Conservation (phyloP, 2,113 vertebrate genomes). For the Butorides virescens region DNA sequence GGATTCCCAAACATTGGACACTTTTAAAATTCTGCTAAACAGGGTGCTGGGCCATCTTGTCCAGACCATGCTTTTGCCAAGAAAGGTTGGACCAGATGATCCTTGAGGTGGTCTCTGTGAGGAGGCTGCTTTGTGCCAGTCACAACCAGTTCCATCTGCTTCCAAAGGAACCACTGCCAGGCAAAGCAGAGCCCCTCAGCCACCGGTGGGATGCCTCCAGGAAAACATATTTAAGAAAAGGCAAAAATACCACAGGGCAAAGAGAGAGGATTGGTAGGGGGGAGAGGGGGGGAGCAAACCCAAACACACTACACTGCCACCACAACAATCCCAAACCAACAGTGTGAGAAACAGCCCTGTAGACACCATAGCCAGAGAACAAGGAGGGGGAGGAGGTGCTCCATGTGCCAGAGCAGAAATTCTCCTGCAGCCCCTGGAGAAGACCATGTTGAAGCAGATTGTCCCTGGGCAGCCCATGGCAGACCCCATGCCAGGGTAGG, state of each 20-base stretch:
- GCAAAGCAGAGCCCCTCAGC: not conserved
- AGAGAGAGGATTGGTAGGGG: not conserved
- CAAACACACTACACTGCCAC: not conserved
- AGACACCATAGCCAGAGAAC: not conserved
- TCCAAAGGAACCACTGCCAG: not conserved
- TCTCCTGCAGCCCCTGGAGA: not conserved
- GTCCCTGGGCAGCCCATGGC: not conserved
- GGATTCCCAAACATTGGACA: not conserved
- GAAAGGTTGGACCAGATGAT: not conserved
- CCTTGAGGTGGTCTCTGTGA: not conserved
- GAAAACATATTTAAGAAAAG: not conserved
- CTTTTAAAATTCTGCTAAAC: not conserved
- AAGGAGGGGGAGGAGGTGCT: not conserved
- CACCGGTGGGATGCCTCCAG: rapidly evolving
- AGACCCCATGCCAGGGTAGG: not conserved
- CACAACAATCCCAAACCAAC: not conserved
- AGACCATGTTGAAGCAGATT: not conserved
- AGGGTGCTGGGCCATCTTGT: not conserved
- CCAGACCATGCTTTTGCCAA: not conserved
- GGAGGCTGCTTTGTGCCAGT: not conserved
- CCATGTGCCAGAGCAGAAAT: not conserved
- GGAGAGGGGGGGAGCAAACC: no score
- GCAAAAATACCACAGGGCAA: not conserved
- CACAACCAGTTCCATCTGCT: not conserved
- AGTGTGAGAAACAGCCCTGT: not conserved